phyloP scores from a whole-genome alignment of 1,140 invertebrate genomes.

The Lordiphosa stackelbergi region DNA sequence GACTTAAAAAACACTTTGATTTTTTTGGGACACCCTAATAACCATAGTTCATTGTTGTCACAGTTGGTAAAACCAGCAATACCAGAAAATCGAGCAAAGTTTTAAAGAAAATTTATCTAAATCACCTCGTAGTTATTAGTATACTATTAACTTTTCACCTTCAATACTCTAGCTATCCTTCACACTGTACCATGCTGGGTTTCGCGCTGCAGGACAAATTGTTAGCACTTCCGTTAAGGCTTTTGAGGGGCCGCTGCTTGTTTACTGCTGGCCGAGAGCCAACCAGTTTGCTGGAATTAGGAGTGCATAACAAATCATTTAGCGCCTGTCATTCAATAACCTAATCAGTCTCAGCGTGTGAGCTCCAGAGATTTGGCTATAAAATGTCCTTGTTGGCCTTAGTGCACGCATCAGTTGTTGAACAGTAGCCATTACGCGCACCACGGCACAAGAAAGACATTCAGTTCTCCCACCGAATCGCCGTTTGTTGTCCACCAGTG shows the following conservation, averaged over 20 bases:
- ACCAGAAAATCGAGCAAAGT: no score
- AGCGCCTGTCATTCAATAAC: slow-evolving; percentile 60
- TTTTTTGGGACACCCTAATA: no score
- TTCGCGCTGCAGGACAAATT: slow-evolving; percentile 40
- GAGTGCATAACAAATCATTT: slow-evolving; percentile 69
- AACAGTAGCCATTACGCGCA: slow-evolving; percentile 24
- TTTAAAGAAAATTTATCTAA: no score
- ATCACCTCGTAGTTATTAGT: no score
- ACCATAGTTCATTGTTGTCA: no score
- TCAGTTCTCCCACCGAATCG: slow-evolving; percentile 6
- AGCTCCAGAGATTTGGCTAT: slow-evolving; percentile 40
- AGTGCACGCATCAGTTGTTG: slow-evolving; percentile 47
- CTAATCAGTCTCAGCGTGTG: slow-evolving; percentile 45
- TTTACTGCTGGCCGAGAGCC: slow-evolving; percentile 44
- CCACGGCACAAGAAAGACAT: slow-evolving; percentile 11
- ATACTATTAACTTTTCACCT: not conserved
- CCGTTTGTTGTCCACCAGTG: slow-evolving; percentile 21
- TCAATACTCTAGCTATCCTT: slow-evolving; percentile 12
- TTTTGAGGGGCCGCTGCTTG: slow-evolving; percentile 32
- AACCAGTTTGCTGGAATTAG: slow-evolving; percentile 26
- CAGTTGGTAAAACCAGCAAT: no score
- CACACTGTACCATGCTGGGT: slow-evolving; percentile 11
- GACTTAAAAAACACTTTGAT: no score
- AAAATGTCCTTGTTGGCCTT: slow-evolving; percentile 41
- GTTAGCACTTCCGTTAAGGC: slow-evolving; percentile 57